Percentiles rank a stretch among this genome's conserved stretches.
Evolutionary conservation across 2,888 invertebrate genomes (phyloP).

Genomic region (Sphecodes monilicornis): DNA sequence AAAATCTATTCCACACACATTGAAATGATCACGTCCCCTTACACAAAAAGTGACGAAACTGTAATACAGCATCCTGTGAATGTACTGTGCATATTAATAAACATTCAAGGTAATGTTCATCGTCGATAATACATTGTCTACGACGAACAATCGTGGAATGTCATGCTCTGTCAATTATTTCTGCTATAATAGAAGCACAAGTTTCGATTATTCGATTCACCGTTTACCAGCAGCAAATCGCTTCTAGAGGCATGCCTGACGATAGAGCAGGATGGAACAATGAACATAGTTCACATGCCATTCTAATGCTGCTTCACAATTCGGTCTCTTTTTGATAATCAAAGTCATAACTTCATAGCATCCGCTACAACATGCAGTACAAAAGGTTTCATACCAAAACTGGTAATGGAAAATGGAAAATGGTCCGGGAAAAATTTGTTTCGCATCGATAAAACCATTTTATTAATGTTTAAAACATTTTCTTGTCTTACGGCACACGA

Average conservation of each 20-base stretch:
- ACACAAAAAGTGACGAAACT: not conserved
- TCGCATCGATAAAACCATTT: not conserved
- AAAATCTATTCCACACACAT: not conserved
- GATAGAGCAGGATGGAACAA: not conserved
- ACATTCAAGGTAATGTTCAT: slow-evolving; percentile 1
- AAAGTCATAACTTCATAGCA: not conserved
- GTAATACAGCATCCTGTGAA: not conserved
- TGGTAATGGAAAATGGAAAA: no score
- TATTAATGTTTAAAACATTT: no score
- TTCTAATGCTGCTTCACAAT: not conserved
- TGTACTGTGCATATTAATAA: not conserved
- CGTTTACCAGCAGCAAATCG: not conserved
- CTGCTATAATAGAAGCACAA: slow-evolving; percentile 12
- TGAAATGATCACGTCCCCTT: not conserved
- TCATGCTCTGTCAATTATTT: slow-evolving; percentile 29
- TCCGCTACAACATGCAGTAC: not conserved
- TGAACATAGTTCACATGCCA: not conserved
- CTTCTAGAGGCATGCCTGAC: not conserved
- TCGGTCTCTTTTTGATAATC: not conserved
- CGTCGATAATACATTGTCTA: slow-evolving; percentile 10
- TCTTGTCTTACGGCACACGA: no score
- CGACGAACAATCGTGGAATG: not conserved
- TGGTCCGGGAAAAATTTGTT: not conserved
- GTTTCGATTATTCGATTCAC: not conserved
- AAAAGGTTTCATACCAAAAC: not conserved